Base-by-base conservation (phyloP, 2,888 invertebrate genomes). In the Scaeva pyrastri region DNA sequence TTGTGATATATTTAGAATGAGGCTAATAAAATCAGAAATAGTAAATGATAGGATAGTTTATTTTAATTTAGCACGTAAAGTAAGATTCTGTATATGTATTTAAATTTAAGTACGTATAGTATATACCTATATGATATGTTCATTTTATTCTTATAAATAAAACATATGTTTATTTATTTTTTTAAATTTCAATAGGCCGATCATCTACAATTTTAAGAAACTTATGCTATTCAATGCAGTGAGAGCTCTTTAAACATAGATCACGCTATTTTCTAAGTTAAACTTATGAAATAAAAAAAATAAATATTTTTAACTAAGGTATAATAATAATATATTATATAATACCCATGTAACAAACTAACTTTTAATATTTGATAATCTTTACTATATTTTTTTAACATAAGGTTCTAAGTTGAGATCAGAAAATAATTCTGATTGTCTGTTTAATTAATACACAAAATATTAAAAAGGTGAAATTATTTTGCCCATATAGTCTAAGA, bases 181-280 rank as follows among this genome's bases (percentile, higher is more conserved):
- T 48, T 83, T 77, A 39, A 73, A 83, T 77, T 73, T 74, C 74
- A 74, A 70, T 79, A 84, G 83, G 83, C 64, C 79, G 79, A 75
- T 71, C 83, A 79, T 64, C 83, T 79, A 45, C 62, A 74, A 64
- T 48, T 62, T 45, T 52, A 50, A 76, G 45, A 39, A 74, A 78
- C 26, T 55, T 73, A 55, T 81, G 16, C 66, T 60, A 80, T 43
- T 60, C 66, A 82, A 72, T 50, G 58, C 72, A 77, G 62, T 26
- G 83, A 70, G 68, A 39, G 70, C 62, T 75, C 55, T 75, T 56
- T 70, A 23, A 82, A 78, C 50, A 41, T 60, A 82, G 66, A 41
- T 77, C 66, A 73, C 36, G 77, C 16, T 73, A 36, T 60, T 39
- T 73, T 21, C 21, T 82, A 82, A 73, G 68, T 73, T 68, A 73